A percentile compares a stretch with the other conserved stretches of the same genome.
phyloP scores from a whole-genome alignment of 2,888 invertebrate genomes.

The Megastigmus dorsalis region DNA sequence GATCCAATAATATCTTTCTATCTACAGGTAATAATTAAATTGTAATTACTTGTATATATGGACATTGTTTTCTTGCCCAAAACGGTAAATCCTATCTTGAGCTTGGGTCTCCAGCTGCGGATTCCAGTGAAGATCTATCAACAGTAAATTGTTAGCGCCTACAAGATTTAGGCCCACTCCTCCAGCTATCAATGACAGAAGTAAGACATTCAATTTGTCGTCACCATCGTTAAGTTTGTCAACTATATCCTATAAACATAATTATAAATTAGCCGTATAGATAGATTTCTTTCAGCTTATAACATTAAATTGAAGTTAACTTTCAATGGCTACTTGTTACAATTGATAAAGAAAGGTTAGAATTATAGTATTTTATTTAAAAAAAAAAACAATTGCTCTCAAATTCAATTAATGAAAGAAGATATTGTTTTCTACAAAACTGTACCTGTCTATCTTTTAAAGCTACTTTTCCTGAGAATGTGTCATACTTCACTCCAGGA shows the following conservation, averaged over 20 bases:
- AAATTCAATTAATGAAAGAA: too few relatives aligned
- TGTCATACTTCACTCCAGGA: background rate
- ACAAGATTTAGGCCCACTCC: constrained; percentile 81
- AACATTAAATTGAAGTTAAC: too few relatives aligned
- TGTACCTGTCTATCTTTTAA: constrained; percentile 44
- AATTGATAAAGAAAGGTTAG: too few relatives aligned
- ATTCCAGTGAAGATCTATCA: constrained; percentile 95
- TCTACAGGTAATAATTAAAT: too few relatives aligned
- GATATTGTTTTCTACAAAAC: background rate
- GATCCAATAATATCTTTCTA: too few relatives aligned
- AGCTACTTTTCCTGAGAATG: constrained; percentile 25
- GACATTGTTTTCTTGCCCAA: constrained; percentile 88
- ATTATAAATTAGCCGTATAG: too few relatives aligned
- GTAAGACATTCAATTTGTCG: constrained; percentile 31
- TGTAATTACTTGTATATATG: constrained; percentile 83
- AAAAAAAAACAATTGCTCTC: too few relatives aligned
- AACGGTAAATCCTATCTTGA: constrained; percentile 91
- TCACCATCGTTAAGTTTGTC: constrained; percentile 34
- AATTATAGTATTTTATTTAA: too few relatives aligned
- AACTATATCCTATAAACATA: constrained; percentile 40
- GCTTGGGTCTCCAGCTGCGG: constrained; percentile 94
- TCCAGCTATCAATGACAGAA: constrained; percentile 45
- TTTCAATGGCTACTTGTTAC: too few relatives aligned
- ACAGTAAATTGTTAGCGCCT: constrained; percentile 90
- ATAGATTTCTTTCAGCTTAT: too few relatives aligned